Conservation (phyloP, 2,888 invertebrate genomes). For the Lasiommata megera region DNA sequence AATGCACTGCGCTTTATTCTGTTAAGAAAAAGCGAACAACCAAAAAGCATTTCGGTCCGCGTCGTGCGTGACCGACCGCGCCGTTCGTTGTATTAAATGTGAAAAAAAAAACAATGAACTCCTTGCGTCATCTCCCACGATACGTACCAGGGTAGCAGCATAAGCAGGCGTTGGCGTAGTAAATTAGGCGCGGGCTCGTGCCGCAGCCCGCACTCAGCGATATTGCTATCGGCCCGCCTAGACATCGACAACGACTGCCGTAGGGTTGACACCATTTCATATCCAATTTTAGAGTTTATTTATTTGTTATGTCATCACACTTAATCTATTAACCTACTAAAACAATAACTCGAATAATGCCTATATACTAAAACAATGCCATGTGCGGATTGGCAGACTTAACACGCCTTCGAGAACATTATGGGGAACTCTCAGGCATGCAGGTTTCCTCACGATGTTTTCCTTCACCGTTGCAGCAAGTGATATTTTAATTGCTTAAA, state of each 20-base stretch:
- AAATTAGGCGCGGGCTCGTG: conserved; percentile 50
- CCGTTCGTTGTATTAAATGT: background rate
- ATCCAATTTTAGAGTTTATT: background rate
- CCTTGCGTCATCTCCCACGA: conserved; percentile 31
- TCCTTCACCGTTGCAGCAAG: no score
- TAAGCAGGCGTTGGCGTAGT: conserved; percentile 52
- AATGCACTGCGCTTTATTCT: no score
- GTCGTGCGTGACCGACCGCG: background rate
- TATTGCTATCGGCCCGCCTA: conserved; percentile 76
- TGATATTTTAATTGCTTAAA: no score
- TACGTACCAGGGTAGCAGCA: conserved; percentile 42
- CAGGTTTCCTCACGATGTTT: no score
- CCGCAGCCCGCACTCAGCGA: conserved; percentile 75
- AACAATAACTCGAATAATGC: no score
- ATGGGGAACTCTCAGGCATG: no score
- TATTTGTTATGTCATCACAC: no score
- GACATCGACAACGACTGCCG: conserved; percentile 27
- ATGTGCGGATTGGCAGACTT: no score
- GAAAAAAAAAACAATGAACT: conserved; percentile 7
- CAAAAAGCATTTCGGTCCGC: background rate
- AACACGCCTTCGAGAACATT: no score
- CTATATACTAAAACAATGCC: no score
- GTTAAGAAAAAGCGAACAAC: no score
- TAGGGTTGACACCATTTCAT: background rate
- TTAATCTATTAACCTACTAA: no score